These are phyloP conservation scores for Hoplodrina blanda DNA, from an alignment of 2,888 invertebrate species.

Conservation along the genomic window DNA sequence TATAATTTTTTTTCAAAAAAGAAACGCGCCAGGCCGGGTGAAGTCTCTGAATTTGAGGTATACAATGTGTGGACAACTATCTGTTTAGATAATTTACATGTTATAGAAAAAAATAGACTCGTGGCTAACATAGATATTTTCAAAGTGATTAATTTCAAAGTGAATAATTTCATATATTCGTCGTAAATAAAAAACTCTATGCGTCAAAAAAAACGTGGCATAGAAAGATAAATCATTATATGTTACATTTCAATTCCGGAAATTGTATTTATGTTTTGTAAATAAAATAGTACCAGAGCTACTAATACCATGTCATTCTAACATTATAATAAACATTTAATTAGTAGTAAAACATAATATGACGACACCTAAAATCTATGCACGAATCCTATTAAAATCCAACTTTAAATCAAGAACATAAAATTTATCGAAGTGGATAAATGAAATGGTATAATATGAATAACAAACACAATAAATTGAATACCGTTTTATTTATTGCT, in stretches of 20 bases:
- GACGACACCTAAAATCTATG: constrained; percentile 63
- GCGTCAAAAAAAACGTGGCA: constrained; percentile 40
- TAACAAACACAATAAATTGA: neutral
- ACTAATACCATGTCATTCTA: constrained; percentile 84
- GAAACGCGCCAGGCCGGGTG: constrained; percentile 95
- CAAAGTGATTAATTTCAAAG: constrained; percentile 82
- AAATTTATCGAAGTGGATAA: constrained; percentile 37
- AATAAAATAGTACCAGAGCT: constrained; percentile 68
- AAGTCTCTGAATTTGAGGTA: constrained; percentile 93
- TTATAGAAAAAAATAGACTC: constrained; percentile 83
- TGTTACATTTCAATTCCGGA: constrained; percentile 43
- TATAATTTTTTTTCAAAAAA: constrained; percentile 91
- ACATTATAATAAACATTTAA: constrained; percentile 66
- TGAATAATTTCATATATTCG: constrained; percentile 63
- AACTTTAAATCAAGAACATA: constrained; percentile 50
- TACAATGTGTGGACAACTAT: constrained; percentile 86
- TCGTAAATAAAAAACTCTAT: constrained; percentile 52
- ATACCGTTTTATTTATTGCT: constrained; percentile 27
- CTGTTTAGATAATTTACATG: constrained; percentile 87
- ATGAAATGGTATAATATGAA: constrained; percentile 16
- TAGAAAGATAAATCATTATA: constrained; percentile 42
- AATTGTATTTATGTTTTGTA: constrained; percentile 55
- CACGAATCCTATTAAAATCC: constrained; percentile 69
- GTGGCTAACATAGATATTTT: constrained; percentile 88
- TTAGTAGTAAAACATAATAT: constrained; percentile 53